Evolutionary conservation across 2,888 invertebrate genomes (phyloP).

Genomic region (Sympetrum striolatum): DNA sequence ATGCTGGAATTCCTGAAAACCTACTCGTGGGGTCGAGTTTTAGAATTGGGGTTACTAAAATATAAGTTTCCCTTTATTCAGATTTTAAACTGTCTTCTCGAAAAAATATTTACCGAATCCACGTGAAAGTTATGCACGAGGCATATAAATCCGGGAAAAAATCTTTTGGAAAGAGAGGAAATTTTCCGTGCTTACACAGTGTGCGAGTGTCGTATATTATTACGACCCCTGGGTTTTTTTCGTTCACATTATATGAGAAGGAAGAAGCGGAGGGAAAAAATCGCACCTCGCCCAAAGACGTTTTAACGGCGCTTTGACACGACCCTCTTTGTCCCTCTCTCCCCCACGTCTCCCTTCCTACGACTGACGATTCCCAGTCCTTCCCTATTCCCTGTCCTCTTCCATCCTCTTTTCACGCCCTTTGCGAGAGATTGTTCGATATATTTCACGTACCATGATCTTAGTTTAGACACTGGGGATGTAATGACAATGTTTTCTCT

Average conservation of each 20-base stretch:
- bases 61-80: too few species aligned
- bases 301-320: neutral
- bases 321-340: neutral
- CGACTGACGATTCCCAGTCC: neutral
- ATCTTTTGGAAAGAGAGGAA: neutral
- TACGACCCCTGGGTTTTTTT: neutral
- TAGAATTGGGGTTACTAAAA: too few species aligned
- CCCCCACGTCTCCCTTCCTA: neutral
- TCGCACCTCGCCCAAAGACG: neutral
- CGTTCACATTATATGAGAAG: neutral
- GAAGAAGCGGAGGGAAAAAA: neutral
- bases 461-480: too few species aligned
- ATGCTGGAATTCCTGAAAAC: too few species aligned
- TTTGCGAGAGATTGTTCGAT: too few species aligned
- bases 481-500: too few species aligned
- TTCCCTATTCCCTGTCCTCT: too few species aligned
- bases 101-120: too few species aligned
- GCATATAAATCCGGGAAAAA: neutral
- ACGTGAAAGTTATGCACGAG: neutral
- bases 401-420: too few species aligned
- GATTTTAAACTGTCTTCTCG: too few species aligned
- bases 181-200: neutral
- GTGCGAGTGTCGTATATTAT: neutral
- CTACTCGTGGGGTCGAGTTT: too few species aligned
- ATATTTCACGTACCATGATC: too few species aligned